Base-by-base conservation (phyloP, 2,888 invertebrate species). In the Barypeithes pellucidus region DNA sequence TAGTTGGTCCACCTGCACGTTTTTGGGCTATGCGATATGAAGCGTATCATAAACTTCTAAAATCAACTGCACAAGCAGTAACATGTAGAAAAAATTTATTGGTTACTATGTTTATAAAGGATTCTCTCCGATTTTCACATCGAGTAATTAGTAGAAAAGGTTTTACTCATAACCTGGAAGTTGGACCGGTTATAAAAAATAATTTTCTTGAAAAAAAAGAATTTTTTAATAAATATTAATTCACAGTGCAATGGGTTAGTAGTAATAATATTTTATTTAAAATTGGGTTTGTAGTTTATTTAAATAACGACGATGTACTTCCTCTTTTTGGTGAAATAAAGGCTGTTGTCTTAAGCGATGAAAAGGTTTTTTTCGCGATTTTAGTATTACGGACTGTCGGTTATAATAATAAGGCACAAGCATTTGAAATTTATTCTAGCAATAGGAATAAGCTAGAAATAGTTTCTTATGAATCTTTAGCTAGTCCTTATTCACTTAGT, bases 21-120 rank as follows among this genome's bases (percentile, higher is more conserved):
- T 54, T 22, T 54, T 22, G 54, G 54, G 24, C 54, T 20, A 54
- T 54, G 54, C 18, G 54, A 29, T 54, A 24, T 29, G 54, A 54
- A 54, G 54, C 24, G 1, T 54, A 20, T 12, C 54, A 54, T 12
- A 54, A 22, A 22, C 54, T 54, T 22, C 12, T 54, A 18, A 54
- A 54, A 54, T 24, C 20, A 20, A 22, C 54, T 14, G 54, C 54
- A 14, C 24, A 22, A 18, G 14, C 11, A 20, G 29, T 47, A 2
- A 47, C 7, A 5, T n/a, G 47, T 47, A 47, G 47, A 20, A 47
- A 47, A 47, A 47, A 47, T 47, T 47, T 47, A n/a, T 47, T 47
- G 20, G 9, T 5, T 18, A 47, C 47, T 3, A 18, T n/a, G 20
- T 14, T 20, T 47, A 47, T 47, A 18, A 47, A 47, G 14, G 18